phyloP scores from a whole-genome alignment of 1,140 invertebrate species.

The Araneus ventricosus region DNA sequence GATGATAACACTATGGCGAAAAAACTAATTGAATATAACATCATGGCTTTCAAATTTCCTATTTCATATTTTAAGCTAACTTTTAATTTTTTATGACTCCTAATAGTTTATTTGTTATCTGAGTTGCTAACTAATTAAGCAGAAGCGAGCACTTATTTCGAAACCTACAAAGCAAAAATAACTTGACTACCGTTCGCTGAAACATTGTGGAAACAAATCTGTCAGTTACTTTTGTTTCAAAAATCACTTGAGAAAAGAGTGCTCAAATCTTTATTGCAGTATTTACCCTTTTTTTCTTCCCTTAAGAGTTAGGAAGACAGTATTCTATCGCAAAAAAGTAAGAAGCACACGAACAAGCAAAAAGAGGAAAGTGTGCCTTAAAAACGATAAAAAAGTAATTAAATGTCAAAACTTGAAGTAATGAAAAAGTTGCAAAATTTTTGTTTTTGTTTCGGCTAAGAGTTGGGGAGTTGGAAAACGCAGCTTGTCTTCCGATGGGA shows the following conservation, averaged over 20 bases:
- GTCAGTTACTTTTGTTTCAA: background rate
- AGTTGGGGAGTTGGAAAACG: background rate
- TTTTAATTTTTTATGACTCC: background rate
- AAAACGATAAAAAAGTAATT: conserved; percentile 53
- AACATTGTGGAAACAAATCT: background rate
- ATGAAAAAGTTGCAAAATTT: conserved; percentile 28
- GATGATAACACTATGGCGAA: no score
- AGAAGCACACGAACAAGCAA: background rate
- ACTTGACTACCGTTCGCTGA: background rate
- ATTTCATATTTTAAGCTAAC: background rate
- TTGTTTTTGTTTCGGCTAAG: conserved; percentile 30
- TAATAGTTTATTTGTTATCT: background rate
- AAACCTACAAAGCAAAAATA: background rate
- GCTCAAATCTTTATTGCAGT: background rate
- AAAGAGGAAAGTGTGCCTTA: background rate
- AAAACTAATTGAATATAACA: no score
- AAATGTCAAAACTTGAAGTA: conserved; percentile 55
- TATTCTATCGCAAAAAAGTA: background rate
- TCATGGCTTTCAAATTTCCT: no score
- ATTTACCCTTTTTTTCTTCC: background rate
- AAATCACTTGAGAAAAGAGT: background rate
- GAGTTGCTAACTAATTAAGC: background rate
- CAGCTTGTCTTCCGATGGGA: background rate
- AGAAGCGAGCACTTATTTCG: background rate
- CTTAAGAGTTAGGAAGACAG: background rate